Base-by-base conservation (phyloP, 2,113 vertebrate genomes). In the Elanus axillaris region DNA sequence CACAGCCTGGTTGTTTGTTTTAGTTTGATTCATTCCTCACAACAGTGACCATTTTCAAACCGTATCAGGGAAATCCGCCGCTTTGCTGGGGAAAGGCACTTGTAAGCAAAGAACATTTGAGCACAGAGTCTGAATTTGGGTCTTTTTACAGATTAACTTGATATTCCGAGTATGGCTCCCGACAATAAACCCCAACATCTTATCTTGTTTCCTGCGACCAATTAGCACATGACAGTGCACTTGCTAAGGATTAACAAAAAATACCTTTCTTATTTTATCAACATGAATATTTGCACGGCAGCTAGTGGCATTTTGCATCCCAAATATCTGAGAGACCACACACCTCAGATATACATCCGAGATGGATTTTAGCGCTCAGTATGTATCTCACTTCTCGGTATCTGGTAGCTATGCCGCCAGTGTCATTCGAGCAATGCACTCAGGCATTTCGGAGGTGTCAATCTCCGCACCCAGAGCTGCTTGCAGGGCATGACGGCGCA, bases 191-290 rank as follows among this genome's bases (percentile, higher is more conserved):
- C n/a, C 81, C 91, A 73, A n/a, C 31, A 62, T 16, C 62, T 48
- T 8, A 40, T 34, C 77, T 63, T 9, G 40, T 66, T 86, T 76
- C 81, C 80, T 16, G 52, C 1, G 1, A 48, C 75, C 92, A 83
- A 60, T 88, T 48, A 93, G 66, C 78, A 66, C 16, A 1, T 45
- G 89, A 77, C 5, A 27, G n/a, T 0, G 25, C 15, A 4, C 52
- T 94, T 9, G 64, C 73, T 48, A 16, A 86, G 77, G 89, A 91
- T 96, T 77, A 89, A 59, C 59, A 42, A 56, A 90, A 94, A 91
- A 73, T 10, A 58, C 42, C 81, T 56, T 74, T 34, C 85, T 74
- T 40, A 48, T 68, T 94, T 79, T 55, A 91, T 31, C 6, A 0
- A 25, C 14, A 1, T 0, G 18, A 68, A 13, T 13, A 8, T 86